Conservation (phyloP, 1,140 invertebrate species). For the Agraylea sexmaculata region DNA sequence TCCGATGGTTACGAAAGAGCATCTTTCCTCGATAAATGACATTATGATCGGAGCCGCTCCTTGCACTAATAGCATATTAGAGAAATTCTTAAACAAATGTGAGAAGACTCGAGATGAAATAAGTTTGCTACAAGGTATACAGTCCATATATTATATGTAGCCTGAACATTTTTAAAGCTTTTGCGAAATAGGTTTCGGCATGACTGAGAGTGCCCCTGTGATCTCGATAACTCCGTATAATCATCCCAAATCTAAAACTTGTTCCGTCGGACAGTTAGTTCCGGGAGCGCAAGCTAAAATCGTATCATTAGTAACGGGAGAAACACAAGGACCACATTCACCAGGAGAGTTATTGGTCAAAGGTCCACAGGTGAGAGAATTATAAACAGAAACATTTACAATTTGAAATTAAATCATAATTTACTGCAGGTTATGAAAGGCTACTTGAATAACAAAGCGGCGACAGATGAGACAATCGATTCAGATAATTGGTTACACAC, state of each 20-base stretch:
- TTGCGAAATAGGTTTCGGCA: slow-evolving; percentile 46
- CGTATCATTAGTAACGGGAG: slow-evolving; percentile 40
- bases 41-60: slow-evolving; percentile 54
- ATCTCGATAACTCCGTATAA: slow-evolving; percentile 43
- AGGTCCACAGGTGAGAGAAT: slow-evolving; percentile 50
- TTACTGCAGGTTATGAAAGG: slow-evolving; percentile 45
- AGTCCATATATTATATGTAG: slow-evolving; percentile 5
- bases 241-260: slow-evolving; percentile 46
- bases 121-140: slow-evolving; percentile 45
- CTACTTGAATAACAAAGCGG: slow-evolving; percentile 49
- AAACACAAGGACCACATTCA: slow-evolving; percentile 41
- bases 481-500: slow-evolving; percentile 69
- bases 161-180: slow-evolving; percentile 5
- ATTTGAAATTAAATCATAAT: slow-evolving; percentile 1
- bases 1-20: slow-evolving; percentile 46
- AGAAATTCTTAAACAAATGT: slow-evolving; percentile 44
- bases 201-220: slow-evolving; percentile 55
- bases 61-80: slow-evolving; percentile 47
- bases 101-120: slow-evolving; percentile 41
- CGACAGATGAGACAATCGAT: slow-evolving; percentile 46
- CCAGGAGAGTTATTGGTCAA: slow-evolving; percentile 55
- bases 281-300: slow-evolving; percentile 57
- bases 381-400: slow-evolving; percentile 1
- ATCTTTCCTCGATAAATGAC: slow-evolving; percentile 43
- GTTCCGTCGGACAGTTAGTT: slow-evolving; percentile 53